These are phyloP conservation scores for Gracilinanus agilis DNA, from an alignment of 2,113 vertebrate genomes.

Conservation along the genomic window DNA sequence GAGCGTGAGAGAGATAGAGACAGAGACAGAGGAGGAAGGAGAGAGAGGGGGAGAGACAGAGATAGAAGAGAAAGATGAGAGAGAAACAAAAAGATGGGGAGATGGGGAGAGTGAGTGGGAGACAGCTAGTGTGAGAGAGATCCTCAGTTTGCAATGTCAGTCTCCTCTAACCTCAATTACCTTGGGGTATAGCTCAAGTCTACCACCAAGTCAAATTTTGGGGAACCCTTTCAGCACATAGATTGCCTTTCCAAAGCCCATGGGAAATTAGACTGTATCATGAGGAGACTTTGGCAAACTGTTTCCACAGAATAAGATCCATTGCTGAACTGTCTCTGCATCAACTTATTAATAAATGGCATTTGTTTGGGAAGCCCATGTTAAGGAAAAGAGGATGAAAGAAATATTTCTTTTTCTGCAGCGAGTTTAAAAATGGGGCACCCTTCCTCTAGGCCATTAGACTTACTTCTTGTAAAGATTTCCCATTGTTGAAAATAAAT, in stretches of 20 bases:
- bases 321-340: neutral
- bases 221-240: neutral
- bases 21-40: too few species aligned
- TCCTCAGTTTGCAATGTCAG: neutral
- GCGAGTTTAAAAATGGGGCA: neutral
- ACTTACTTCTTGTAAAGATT: neutral
- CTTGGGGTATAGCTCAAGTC: neutral
- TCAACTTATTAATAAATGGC: neutral
- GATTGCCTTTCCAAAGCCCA: neutral
- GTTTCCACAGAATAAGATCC: neutral
- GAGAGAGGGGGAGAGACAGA: too few species aligned
- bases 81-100: neutral
- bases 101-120: too few species aligned
- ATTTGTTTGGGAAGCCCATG: neutral
- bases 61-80: too few species aligned
- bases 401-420: neutral
- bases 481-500: neutral
- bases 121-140: too few species aligned
- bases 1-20: too few species aligned
- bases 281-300: neutral
- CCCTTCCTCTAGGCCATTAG: neutral
- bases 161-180: neutral
- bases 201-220: neutral
- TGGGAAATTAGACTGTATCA: neutral
- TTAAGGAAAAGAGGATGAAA: neutral